These are phyloP conservation scores for Ormia ochracea DNA, from an alignment of 2,888 invertebrate species.

Conservation along the genomic window DNA sequence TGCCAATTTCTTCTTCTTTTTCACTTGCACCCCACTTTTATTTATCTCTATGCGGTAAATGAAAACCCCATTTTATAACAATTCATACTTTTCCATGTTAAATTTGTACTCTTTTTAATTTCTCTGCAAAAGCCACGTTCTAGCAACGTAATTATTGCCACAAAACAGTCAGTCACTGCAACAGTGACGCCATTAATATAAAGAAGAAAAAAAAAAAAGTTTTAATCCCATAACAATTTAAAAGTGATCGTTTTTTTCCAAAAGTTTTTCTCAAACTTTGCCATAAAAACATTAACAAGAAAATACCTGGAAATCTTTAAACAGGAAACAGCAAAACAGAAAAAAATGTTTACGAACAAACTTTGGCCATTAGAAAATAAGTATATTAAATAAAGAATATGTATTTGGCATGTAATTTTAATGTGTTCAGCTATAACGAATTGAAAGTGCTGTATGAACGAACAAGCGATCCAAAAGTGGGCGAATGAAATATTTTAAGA, in stretches of 20 bases:
- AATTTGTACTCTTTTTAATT: neutral
- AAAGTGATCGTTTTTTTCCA: conserved; percentile 11
- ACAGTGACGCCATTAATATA: neutral
- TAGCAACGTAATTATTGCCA: conserved; percentile 17
- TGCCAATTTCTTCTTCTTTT: too few relatives aligned
- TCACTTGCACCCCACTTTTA: too few relatives aligned
- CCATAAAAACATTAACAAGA: conserved; percentile 19
- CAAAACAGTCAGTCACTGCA: conserved; percentile 38
- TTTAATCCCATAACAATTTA: conserved; percentile 54
- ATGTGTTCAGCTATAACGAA: neutral
- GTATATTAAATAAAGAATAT: conserved; percentile 20
- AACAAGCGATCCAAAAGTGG: neutral
- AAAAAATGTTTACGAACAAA: conserved; percentile 27
- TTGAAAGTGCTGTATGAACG: neutral
- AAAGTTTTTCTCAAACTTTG: neutral
- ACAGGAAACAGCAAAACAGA: conserved; percentile 7
- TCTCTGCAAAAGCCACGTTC: neutral
- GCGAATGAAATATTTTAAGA: too few relatives aligned
- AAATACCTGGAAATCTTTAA: conserved; percentile 29
- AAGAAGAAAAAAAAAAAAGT: neutral
- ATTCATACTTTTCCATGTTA: too few relatives aligned
- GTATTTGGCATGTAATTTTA: neutral
- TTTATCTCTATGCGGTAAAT: too few relatives aligned
- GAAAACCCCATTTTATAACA: too few relatives aligned
- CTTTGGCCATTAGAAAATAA: conserved; percentile 52